A percentile compares a stretch with the other conserved stretches of the same genome.
These are phyloP conservation scores for Cairina moschata DNA, from an alignment of 2,113 vertebrate genomes.

Conservation along the genomic window DNA sequence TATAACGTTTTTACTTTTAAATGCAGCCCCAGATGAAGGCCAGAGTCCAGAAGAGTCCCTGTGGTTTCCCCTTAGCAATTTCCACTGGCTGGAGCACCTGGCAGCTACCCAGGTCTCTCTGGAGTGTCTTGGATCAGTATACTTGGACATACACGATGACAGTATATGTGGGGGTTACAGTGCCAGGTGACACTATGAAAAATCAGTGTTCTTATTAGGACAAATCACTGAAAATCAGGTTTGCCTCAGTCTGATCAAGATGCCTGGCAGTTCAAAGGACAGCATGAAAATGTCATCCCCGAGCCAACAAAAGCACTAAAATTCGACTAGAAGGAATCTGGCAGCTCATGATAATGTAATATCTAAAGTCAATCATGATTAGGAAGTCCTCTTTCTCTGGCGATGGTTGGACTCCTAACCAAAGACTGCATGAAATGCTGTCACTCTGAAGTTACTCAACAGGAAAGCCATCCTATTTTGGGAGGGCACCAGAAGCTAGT, in stretches of 20 bases:
- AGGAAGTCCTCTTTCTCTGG: not conserved
- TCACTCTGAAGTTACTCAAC: not conserved
- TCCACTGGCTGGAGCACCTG: not conserved
- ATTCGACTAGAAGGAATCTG: not conserved
- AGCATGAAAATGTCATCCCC: not conserved
- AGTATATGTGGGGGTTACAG: not conserved
- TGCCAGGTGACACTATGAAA: not conserved
- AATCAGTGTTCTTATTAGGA: not conserved
- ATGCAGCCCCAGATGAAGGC: not conserved
- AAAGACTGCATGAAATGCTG: not conserved
- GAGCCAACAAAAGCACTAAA: not conserved
- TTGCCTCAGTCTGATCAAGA: not conserved
- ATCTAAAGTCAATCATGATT: not conserved
- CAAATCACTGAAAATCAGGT: not conserved
- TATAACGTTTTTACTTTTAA: not conserved
- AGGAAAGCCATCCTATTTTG: not conserved
- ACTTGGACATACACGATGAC: not conserved
- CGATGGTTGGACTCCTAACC: not conserved
- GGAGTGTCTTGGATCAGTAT: not conserved
- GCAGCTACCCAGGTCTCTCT: not conserved
- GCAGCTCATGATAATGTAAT: too few species aligned
- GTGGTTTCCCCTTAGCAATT: not conserved
- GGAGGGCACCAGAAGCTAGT: not conserved
- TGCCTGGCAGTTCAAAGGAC: not conserved
- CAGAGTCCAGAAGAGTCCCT: not conserved